Evolutionary conservation across 2,797 vertebrate genomes (phyloP).

Genomic region (Merluccius polli): DNA sequence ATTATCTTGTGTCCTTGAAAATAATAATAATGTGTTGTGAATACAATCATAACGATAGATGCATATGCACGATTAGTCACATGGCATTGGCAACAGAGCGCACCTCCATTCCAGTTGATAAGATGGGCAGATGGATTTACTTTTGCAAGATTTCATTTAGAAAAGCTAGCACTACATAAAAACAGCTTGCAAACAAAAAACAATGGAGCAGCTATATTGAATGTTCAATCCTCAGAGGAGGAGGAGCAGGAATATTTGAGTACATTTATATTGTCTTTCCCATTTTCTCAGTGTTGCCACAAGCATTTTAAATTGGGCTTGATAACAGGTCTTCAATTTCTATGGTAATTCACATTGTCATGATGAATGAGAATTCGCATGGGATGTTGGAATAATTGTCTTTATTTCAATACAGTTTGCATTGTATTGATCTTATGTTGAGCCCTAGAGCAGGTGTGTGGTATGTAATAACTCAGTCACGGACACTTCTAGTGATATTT

Average conservation of each 20-base stretch:
- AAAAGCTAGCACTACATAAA: not conserved
- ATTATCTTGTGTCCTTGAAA: too few relatives aligned
- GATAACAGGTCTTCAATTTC: not conserved
- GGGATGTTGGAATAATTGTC: not conserved
- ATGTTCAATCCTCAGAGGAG: not conserved
- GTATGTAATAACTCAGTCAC: not conserved
- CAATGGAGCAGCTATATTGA: not conserved
- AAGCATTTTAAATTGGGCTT: not conserved
- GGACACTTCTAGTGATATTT: not conserved
- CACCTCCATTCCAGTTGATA: too few relatives aligned
- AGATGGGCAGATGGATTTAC: not conserved
- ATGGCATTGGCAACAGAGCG: too few relatives aligned
- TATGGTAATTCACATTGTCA: not conserved
- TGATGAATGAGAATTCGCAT: not conserved
- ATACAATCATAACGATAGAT: too few relatives aligned
- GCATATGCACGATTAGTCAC: too few relatives aligned
- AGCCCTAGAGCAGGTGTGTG: not conserved
- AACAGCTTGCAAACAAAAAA: not conserved
- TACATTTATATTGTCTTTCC: not conserved
- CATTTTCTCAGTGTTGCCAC: not conserved
- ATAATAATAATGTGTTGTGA: too few relatives aligned
- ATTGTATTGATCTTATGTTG: not conserved
- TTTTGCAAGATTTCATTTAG: not conserved
- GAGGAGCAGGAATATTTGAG: not conserved
- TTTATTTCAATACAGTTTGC: conserved; percentile 2